These are phyloP conservation scores for Sebastes cheni DNA, from an alignment of 2,797 vertebrate genomes.

Conservation along the genomic window DNA sequence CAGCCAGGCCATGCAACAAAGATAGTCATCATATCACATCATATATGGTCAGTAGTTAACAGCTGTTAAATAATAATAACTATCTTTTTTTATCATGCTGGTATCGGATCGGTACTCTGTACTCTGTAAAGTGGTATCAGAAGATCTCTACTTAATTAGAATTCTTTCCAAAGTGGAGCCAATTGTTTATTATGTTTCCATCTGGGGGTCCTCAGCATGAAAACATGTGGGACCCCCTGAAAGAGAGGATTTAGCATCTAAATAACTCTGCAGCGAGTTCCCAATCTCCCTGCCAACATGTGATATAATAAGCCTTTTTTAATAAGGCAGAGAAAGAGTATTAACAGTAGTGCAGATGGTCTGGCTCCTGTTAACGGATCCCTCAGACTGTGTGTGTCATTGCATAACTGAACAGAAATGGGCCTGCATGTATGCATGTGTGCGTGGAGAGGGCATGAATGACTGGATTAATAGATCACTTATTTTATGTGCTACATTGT, in stretches of 20 bases:
- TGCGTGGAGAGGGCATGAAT: background rate
- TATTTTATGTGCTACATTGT: background rate
- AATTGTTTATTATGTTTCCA: slow-evolving; percentile 3
- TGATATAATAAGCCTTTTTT: slow-evolving; percentile 42
- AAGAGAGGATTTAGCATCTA: slow-evolving; percentile 4
- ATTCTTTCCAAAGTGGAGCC: background rate
- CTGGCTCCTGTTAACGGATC: slow-evolving; percentile 15
- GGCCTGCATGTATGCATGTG: background rate
- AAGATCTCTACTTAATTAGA: background rate
- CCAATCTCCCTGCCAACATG: slow-evolving; percentile 13
- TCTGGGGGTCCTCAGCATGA: slow-evolving; percentile 22
- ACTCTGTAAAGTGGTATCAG: no score
- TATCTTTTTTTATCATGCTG: no score
- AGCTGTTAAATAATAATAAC: no score
- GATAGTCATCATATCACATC: no score
- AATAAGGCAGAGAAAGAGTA: slow-evolving; percentile 32
- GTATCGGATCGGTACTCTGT: no score
- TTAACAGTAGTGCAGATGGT: slow-evolving; percentile 49
- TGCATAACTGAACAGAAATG: background rate
- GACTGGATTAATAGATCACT: slow-evolving; percentile 1
- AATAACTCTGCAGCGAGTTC: slow-evolving; percentile 4
- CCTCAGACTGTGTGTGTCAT: background rate
- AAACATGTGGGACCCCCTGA: slow-evolving; percentile 9
- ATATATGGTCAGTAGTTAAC: no score
- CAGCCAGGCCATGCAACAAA: no score